These are phyloP conservation scores for Diuraphis noxia DNA, from an alignment of 1,140 invertebrate genomes.

Conservation along the genomic window DNA sequence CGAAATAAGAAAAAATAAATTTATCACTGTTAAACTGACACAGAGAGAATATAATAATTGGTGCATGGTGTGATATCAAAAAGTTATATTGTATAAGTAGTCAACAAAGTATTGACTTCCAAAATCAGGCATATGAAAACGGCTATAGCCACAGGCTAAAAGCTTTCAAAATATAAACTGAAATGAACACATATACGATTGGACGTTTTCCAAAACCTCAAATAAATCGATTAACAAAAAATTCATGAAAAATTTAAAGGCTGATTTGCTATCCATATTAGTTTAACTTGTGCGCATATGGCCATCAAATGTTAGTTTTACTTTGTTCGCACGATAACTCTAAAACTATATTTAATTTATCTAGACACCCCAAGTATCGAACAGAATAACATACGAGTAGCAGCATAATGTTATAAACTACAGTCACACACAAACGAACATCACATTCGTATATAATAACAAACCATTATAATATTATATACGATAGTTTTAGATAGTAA, in stretches of 20 bases:
- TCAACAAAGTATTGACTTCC: not conserved
- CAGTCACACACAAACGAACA: not conserved
- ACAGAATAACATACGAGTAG: not conserved
- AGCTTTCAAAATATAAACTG: not conserved
- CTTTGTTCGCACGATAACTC: not conserved
- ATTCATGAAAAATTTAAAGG: not conserved
- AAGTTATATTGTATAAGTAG: not conserved
- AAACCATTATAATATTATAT: not conserved
- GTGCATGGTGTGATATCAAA: not conserved
- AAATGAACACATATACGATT: not conserved
- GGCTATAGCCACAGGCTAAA: not conserved
- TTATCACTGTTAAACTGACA: not conserved
- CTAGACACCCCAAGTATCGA: constrained; percentile 7
- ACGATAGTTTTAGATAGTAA: not conserved
- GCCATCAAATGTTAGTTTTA: constrained; percentile 24
- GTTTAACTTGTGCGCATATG: not conserved
- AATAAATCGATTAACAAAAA: not conserved
- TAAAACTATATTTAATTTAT: constrained; percentile 15
- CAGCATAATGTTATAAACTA: not conserved
- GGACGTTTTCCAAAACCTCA: constrained; percentile 2
- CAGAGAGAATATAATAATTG: not conserved
- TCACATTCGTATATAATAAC: not conserved
- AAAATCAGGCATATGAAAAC: not conserved
- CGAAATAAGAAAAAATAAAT: not conserved
- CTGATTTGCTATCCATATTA: not conserved